Conservation (phyloP, 1,140 invertebrate species). For the Aphelenchoides fujianensis region DNA sequence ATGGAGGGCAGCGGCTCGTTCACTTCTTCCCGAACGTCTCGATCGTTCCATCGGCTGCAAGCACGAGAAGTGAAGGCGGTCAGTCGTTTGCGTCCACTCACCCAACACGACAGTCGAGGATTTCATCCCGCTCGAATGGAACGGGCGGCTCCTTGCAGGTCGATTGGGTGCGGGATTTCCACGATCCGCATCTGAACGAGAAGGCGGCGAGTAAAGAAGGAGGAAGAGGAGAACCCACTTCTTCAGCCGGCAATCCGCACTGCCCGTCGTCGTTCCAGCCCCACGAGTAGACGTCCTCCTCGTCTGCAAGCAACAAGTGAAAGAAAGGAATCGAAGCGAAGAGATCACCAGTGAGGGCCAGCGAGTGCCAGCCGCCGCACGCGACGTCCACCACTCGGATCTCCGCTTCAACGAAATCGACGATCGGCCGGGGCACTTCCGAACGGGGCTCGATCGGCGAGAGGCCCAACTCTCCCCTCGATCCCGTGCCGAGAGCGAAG, state of each 20-base stretch:
- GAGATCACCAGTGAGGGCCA: too few relatives aligned
- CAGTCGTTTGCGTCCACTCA: background rate
- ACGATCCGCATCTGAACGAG: background rate
- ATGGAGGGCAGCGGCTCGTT: too few relatives aligned
- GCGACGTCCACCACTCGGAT: conserved; percentile 20
- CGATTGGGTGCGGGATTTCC: conserved; percentile 22
- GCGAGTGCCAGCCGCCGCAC: conserved; percentile 22
- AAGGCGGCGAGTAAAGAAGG: background rate
- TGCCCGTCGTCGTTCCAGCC: conserved; percentile 22
- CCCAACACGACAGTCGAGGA: background rate
- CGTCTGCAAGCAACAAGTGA: too few relatives aligned
- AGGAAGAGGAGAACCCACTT: background rate
- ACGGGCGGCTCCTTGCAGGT: conserved; percentile 6
- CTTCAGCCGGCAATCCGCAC: background rate
- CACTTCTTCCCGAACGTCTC: background rate
- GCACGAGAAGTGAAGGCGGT: background rate
- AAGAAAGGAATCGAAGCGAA: background rate
- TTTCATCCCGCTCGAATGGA: background rate
- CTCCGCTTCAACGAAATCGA: conserved; percentile 16
- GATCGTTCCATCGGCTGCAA: background rate
- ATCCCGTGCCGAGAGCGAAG: conserved; percentile 16
- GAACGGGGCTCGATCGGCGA: background rate
- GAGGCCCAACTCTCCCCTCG: conserved; percentile 13
- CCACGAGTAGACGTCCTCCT: conserved; percentile 25
- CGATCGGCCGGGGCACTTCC: background rate